Evolutionary conservation across 2,888 invertebrate species (phyloP), one percentile per base, ranked within the genome.

Genomic region (Archips xylosteana): DNA sequence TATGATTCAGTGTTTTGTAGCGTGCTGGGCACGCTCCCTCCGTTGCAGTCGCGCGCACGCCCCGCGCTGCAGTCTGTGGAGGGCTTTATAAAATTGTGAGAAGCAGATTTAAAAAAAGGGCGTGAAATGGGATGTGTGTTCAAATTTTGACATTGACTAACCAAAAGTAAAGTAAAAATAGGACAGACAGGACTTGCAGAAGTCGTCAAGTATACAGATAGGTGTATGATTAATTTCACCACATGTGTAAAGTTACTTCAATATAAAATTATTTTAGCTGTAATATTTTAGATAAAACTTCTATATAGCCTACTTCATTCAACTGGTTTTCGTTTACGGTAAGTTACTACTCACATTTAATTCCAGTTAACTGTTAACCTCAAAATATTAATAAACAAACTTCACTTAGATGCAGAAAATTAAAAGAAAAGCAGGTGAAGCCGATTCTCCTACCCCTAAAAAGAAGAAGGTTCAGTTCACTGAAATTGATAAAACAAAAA

Each of bases 391-490:
- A 68, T 63, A 69, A 64, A 9, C 97, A 96, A 86, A 97, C 96
- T 3, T 96, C 96, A 81, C 97, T 97, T 80, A 96, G 97, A 92
- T 94, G 92, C 90, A 90, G 78, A 91, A 92, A 87, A 78, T 86
- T 70, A 93, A 92, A 81, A 87, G 92, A 80, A 92, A 91, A 85
- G 79, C 76, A 45, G 83, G 81, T 32, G 88, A 85, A 51, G 77
- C 67, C 12, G 84, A 83, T 36, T 68, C 77, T 9, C 78, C 78
- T 23, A 77, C 84, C 3, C 80, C 87, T 0, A 90, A 89, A 75
- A 92, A 90, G 78, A 90, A 89, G 79, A 92, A 90, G 78, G 83
- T 89, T 2, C 83, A 80, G 49, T 83, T 85, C 70, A 62, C 71
- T 4, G 81, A 84, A 76, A 47, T 68, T 23, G 74, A 70, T 2